phyloP scores from a whole-genome alignment of 2,113 vertebrate genomes.

The Tricholaema leucomelas region DNA sequence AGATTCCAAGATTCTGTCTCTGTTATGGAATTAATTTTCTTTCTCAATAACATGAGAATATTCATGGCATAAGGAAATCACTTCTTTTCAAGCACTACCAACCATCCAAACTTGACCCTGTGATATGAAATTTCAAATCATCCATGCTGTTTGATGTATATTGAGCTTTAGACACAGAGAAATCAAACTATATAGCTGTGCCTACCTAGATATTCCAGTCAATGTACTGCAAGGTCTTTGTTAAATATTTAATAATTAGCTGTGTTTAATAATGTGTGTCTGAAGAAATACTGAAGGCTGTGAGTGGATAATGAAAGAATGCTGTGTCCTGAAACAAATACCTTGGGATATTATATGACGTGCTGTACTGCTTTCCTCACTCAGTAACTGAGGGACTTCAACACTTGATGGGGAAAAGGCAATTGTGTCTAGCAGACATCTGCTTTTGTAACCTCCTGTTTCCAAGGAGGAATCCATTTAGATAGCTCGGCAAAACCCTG shows the following conservation, averaged over 20 bases:
- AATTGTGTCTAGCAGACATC: background rate
- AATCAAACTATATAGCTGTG: background rate
- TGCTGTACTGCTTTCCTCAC: background rate
- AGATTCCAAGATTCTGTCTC: background rate
- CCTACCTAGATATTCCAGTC: background rate
- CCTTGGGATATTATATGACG: background rate
- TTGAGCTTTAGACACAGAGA: background rate
- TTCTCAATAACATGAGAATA: background rate
- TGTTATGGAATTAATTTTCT: background rate
- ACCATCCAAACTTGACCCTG: background rate
- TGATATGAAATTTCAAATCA: conserved; percentile 52
- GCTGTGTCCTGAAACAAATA: background rate
- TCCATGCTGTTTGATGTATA: conserved; percentile 1
- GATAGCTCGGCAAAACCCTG: background rate
- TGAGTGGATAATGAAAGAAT: conserved; percentile 33
- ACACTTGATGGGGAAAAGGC: background rate
- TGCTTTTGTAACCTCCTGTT: conserved; percentile 45
- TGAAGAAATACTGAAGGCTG: conserved; percentile 39
- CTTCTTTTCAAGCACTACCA: background rate
- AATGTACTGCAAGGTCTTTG: background rate
- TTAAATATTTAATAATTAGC: conserved; percentile 59
- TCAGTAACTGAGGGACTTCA: conserved; percentile 4
- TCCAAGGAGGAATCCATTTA: conserved; percentile 51
- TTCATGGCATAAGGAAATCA: background rate
- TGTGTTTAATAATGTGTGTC: conserved; percentile 38